Evolutionary conservation across 2,888 invertebrate species (phyloP).

Genomic region (Acronicta leporina): DNA sequence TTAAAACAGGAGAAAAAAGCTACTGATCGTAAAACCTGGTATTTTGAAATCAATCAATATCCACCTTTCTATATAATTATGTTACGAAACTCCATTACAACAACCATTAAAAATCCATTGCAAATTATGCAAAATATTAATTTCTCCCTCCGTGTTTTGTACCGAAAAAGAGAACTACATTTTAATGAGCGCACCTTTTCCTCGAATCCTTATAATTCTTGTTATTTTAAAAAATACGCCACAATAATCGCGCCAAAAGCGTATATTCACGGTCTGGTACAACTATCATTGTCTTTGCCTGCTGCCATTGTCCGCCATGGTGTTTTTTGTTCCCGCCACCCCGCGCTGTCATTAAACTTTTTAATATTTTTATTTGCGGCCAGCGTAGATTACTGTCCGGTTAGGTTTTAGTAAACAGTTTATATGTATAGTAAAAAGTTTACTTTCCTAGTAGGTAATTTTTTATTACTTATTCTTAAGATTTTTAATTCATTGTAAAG

Average conservation of each 20-base stretch:
- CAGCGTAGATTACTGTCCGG: conserved; percentile 41
- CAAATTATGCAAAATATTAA: conserved; percentile 45
- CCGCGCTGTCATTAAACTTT: conserved; percentile 65
- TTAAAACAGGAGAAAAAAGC: not conserved
- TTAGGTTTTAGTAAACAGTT: conserved; percentile 48
- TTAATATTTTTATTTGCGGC: conserved; percentile 55
- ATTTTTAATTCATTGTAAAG: no score
- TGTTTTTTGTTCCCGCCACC: conserved; percentile 58
- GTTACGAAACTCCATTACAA: conserved; percentile 16
- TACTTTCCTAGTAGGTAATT: not conserved
- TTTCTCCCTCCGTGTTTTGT: conserved; percentile 30
- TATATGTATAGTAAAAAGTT: not conserved
- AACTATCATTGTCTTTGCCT: conserved; percentile 72
- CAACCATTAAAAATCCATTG: conserved; percentile 5
- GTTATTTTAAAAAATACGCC: conserved; percentile 57
- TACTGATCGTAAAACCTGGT: not conserved
- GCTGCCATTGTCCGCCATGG: conserved; percentile 67
- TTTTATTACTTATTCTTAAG: not conserved
- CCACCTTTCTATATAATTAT: conserved; percentile 17
- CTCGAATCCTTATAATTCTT: conserved; percentile 51
- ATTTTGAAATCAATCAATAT: conserved; percentile 30
- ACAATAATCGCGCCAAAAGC: conserved; percentile 57
- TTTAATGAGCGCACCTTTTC: conserved; percentile 57
- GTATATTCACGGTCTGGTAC: conserved; percentile 73
- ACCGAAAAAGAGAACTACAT: conserved; percentile 28